Evolutionary conservation across 37 sponge, comb jelly and placozoan genomes (phyloP), one percentile per base, ranked within the genome.

Genomic region (Spongilla lacustris): DNA sequence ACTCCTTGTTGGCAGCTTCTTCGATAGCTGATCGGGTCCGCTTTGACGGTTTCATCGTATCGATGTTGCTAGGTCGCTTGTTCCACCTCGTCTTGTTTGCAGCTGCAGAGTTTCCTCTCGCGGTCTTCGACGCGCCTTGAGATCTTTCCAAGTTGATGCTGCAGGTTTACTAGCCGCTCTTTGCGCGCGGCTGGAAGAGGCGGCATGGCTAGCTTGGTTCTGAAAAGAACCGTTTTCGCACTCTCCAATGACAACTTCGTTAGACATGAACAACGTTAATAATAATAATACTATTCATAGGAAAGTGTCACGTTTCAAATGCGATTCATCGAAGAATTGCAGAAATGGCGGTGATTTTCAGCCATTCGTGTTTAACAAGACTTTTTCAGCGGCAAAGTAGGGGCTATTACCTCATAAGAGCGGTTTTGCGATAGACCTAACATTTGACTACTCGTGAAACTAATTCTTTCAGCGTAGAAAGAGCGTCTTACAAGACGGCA

Each of bases 61-160:
- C 58, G 58, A 58, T 58, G 21, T 58, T 58, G 58, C 58, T 58
- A 58, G 58, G 58, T 58, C 58, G 58, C 58, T 58, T 58, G 58
- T 58, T 58, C 58, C 58, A 58, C 58, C 58, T 58, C 58, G 58
- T 17, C 58, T 58, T 58, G 58, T 58, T 58, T 17, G 14, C 58
- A 58, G 58, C 58, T 58, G 58, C 58, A 58, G 46, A 46, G 58
- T 58, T 58, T 58, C 58, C 14, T 58, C 58, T 58, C 58, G n/a
- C n/a, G 58, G 58, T 58, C 58, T 58, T 58, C 58, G 58, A 58
- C 58, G 58, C 11, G 58, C 21, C 58, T 58, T 58, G 58, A 58
- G 58, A 58, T 58, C 58, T 58, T 58, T 58, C 58, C 58, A 58
- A 58, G 58, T 58, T 58, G 58, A 58, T 58, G 58, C 58, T 58